Evolutionary conservation across 2,888 invertebrate genomes (phyloP), one percentile per base, ranked within the genome.

Genomic region (Morpho achilles): DNA sequence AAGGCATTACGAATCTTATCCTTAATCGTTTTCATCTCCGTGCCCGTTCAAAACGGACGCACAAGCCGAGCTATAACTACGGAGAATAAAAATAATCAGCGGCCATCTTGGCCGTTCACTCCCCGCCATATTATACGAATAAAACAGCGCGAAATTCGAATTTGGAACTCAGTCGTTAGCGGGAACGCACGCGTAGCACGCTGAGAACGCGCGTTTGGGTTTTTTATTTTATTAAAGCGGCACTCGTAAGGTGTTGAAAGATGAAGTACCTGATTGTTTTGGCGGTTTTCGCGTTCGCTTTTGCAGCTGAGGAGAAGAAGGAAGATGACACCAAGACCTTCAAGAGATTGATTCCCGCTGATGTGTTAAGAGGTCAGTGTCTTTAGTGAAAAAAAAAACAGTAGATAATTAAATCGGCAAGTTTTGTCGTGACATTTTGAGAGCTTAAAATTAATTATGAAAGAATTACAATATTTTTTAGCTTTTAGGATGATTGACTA

Each of bases 341-440:
- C 92, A 95, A 94, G 75, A 92, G 97, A 67, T 91, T 97, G 68
- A 97, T 97, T 72, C 97, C 97, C 47, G 97, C 97, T 72, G 97
- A 97, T 85, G 96, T 96, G 45, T 92, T 97, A 65, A 94, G 97
- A 93, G 97, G 97, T 97, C 89, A 91, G 92, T 91, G 70, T 8
- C 53, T 65, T 56, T 55, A 47, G 42, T 54, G 32, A 9, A 48
- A 48, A 32, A 32, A 32, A 32, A 32, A 32, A 3, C 0, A 32
- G 5, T 32, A 32, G 32, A 32, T 32, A 32, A 32, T 32, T 32
- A 32, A 32, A 32, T 32, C 32, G 32, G 32, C 32, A 32, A 32
- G 32, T 32, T 32, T 32, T 32, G 32, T 32, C 32, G 5, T 32
- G 32, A 32, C 3, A 32, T 32, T 32, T 32, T 32, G 32, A 32